Percentiles rank a stretch among this genome's conserved stretches.
Evolutionary conservation across 2,113 vertebrate species (phyloP).

Genomic region (Ailurus styani): DNA sequence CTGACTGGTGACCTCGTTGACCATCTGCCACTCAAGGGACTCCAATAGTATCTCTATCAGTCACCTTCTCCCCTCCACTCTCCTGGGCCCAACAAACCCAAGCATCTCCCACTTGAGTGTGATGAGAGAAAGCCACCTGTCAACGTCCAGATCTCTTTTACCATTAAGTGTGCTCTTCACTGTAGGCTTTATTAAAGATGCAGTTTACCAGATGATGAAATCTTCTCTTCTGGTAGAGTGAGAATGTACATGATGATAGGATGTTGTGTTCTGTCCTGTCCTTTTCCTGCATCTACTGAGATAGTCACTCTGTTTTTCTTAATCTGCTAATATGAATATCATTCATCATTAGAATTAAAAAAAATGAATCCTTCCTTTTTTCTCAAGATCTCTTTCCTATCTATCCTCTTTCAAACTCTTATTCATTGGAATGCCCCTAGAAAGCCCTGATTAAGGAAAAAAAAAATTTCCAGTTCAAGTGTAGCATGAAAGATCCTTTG

Average conservation of each 20-base stretch:
- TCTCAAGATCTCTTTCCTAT: not conserved
- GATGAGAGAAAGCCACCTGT: not conserved
- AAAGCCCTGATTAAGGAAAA: not conserved
- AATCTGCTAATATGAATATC: not conserved
- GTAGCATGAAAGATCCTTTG: not conserved
- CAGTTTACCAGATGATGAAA: not conserved
- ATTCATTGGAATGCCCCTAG: conserved; percentile 42
- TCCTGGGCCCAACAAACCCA: not conserved
- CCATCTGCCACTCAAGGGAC: not conserved
- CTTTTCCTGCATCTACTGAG: not conserved
- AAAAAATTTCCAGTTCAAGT: not conserved
- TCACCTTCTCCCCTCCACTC: not conserved
- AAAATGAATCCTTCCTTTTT: not conserved
- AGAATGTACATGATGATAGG: not conserved
- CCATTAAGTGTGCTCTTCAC: not conserved
- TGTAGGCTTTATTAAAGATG: not conserved
- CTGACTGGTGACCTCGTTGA: not conserved
- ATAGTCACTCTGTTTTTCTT: not conserved
- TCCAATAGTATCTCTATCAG: not conserved
- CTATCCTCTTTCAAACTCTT: not conserved
- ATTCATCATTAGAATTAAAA: not conserved
- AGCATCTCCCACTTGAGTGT: not conserved
- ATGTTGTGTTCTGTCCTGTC: not conserved
- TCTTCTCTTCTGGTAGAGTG: not conserved
- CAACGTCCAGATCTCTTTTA: not conserved